phyloP scores from a whole-genome alignment of 2,113 vertebrate species.

The Vireo altiloquus region DNA sequence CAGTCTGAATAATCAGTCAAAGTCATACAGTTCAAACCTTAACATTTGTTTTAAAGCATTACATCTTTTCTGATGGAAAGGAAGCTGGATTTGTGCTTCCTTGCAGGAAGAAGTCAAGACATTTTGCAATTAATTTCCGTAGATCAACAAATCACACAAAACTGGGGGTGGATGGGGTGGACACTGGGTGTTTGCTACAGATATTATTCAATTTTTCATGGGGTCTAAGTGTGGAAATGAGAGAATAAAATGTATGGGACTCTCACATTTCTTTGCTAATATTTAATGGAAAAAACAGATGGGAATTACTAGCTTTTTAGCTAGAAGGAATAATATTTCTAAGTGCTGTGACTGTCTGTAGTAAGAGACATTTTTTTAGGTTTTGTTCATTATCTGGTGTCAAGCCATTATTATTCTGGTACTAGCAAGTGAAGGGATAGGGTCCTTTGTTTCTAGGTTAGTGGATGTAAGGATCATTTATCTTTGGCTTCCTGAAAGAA shows the following conservation, averaged over 20 bases:
- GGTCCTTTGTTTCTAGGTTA: conserved; percentile 14
- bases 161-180: rapidly evolving
- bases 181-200: background rate
- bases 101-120: background rate
- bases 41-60: background rate
- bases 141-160: background rate
- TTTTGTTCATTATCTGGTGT: background rate
- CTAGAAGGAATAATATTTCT: conserved; percentile 28
- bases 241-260: background rate
- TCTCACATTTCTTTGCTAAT: conserved; percentile 28
- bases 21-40: background rate
- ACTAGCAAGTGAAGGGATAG: background rate
- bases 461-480: background rate
- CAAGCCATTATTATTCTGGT: conserved; percentile 12
- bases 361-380: background rate
- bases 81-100: background rate
- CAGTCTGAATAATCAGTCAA: background rate
- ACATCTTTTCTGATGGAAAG: background rate
- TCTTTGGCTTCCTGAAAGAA: background rate
- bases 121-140: background rate
- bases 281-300: conserved; percentile 41
- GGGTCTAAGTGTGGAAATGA: background rate
- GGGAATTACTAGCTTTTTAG: background rate
- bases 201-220: conserved; percentile 19
- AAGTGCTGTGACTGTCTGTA: background rate